Conservation (phyloP, 92 coral and sea anemone species). For the Parazoanthus atlanticus region DNA sequence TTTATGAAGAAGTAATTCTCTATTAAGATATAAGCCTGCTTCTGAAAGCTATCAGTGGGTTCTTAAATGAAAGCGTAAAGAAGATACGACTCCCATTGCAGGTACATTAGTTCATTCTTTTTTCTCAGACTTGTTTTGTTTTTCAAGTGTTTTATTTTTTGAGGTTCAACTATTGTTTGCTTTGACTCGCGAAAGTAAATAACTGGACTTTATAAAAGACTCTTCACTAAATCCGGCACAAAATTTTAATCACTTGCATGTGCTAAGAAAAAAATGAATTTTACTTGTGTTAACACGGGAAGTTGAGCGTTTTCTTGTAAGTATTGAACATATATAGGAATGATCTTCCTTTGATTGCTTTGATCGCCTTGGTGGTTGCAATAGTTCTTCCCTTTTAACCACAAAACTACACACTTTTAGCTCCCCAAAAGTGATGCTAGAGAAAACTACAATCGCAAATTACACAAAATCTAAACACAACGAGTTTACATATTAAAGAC, state of each 20-base stretch:
- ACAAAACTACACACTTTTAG: background rate
- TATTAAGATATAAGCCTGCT: background rate
- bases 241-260: background rate
- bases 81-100: background rate
- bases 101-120: background rate
- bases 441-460: background rate
- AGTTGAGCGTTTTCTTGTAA: background rate
- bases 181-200: background rate
- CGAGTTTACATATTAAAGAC: background rate
- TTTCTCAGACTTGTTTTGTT: background rate
- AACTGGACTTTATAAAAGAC: background rate
- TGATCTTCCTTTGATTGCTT: background rate
- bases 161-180: background rate
- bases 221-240: background rate
- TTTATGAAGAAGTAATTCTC: background rate
- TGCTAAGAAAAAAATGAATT: background rate
- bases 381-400: background rate
- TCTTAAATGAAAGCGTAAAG: constrained; percentile 12
- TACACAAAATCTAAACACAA: background rate
- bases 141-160: background rate
- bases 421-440: background rate
- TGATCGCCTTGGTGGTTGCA: background rate
- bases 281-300: background rate
- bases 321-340: background rate
- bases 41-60: background rate